A percentile compares a stretch with the other conserved stretches of the same genome.
These are phyloP conservation scores for Bos indicus DNA, from an alignment of 2,113 vertebrate genomes.

Conservation along the genomic window DNA sequence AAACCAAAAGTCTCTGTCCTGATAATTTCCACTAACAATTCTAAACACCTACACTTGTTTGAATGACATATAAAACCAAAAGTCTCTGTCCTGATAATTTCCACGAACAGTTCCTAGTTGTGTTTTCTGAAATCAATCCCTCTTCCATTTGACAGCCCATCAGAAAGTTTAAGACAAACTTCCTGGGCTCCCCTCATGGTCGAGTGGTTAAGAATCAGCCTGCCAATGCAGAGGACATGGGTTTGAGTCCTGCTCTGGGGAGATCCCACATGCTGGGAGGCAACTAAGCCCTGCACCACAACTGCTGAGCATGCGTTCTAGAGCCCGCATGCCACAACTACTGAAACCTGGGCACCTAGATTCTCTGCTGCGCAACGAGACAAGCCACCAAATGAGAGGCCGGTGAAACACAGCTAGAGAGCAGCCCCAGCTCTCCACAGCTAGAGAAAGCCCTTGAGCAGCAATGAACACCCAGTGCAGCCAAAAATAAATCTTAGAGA, in stretches of 20 bases:
- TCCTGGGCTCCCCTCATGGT: not conserved
- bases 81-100: not conserved
- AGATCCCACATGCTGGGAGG: not conserved
- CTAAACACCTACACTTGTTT: not conserved
- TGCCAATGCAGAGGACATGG: not conserved
- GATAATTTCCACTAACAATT: not conserved
- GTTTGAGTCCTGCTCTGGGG: not conserved
- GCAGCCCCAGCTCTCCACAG: not conserved
- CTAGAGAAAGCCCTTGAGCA: not conserved
- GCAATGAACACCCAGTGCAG: not conserved
- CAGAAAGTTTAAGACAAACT: not conserved
- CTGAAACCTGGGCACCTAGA: not conserved
- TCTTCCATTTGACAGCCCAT: not conserved
- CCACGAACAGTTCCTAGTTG: not conserved
- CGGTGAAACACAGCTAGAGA: not conserved
- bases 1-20: not conserved
- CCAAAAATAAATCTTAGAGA: not conserved
- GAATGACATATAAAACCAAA: not conserved
- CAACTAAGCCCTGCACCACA: not conserved
- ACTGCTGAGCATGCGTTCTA: not conserved
- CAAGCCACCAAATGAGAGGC: not conserved
- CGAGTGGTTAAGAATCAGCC: not conserved
- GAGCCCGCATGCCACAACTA: not conserved
- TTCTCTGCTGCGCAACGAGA: rapidly evolving
- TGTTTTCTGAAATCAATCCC: not conserved